Percentiles rank a stretch among this genome's conserved stretches.
phyloP scores from a whole-genome alignment of 2,113 vertebrate species.

The Enhydra lutris region DNA sequence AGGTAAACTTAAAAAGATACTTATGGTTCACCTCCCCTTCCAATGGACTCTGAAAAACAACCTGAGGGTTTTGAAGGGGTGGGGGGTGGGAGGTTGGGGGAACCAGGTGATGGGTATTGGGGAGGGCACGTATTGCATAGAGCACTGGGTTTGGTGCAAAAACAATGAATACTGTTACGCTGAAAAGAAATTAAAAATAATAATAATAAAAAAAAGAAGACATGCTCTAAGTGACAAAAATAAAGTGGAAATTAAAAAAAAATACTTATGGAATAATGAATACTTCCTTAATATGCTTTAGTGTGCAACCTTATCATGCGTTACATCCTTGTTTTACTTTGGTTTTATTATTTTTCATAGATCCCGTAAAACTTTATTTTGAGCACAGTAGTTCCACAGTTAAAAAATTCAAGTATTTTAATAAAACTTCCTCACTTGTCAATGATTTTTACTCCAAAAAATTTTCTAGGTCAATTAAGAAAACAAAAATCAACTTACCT shows the following conservation, averaged over 20 bases:
- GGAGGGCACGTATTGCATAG: too few relatives aligned
- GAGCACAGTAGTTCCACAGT: neutral
- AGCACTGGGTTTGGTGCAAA: too few relatives aligned
- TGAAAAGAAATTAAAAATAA: too few relatives aligned
- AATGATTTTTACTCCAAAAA: neutral
- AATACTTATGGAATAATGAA: neutral
- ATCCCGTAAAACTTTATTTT: conserved; percentile 8
- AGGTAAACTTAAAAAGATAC: neutral
- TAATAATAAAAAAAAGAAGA: too few relatives aligned
- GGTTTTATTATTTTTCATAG: conserved; percentile 40
- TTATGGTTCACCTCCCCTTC: too few relatives aligned
- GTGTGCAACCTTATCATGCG: neutral
- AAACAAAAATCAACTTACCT: conserved; percentile 20
- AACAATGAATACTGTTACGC: too few relatives aligned
- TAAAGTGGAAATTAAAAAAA: neutral
- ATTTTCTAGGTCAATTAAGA: neutral
- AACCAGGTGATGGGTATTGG: too few relatives aligned
- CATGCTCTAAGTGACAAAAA: too few relatives aligned
- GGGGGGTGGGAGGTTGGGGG: too few relatives aligned
- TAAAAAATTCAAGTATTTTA: conserved; percentile 44
- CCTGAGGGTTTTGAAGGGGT: too few relatives aligned
- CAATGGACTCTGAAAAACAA: too few relatives aligned
- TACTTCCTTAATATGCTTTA: neutral
- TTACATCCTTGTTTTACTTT: neutral
- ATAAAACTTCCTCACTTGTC: neutral